Conservation (phyloP, 2,113 vertebrate species). For the Ctenodactylus gundi region DNA sequence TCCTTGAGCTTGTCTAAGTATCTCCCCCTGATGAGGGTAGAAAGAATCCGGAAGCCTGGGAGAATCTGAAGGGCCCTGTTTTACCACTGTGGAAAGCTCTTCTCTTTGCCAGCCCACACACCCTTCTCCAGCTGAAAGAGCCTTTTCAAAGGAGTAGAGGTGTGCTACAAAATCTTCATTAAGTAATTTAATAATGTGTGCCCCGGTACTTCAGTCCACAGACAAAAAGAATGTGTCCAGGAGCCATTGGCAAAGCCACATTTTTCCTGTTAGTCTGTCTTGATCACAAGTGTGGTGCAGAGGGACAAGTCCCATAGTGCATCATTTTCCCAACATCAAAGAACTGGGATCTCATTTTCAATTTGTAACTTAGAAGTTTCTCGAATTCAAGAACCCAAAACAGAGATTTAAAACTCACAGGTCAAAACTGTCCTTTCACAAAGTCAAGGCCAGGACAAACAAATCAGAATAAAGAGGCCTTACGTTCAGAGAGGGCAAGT, state of each 20-base stretch:
- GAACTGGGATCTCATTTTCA: neutral
- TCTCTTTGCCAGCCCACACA: neutral
- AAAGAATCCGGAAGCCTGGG: neutral
- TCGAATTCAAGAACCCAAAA: slow-evolving; percentile 23
- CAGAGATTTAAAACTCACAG: neutral
- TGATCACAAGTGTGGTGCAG: neutral
- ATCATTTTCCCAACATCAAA: neutral
- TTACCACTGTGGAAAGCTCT: neutral
- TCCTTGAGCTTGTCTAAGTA: neutral
- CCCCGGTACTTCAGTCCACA: slow-evolving; percentile 1
- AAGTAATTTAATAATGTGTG: slow-evolving; percentile 36
- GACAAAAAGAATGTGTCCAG: slow-evolving; percentile 2
- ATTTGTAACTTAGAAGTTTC: slow-evolving; percentile 15
- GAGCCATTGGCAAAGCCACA: neutral
- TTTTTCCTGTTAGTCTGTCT: neutral
- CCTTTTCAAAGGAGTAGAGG: slow-evolving; percentile 30
- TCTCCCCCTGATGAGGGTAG: neutral
- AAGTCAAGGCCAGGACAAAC: neutral
- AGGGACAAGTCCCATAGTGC: neutral
- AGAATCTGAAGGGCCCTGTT: neutral
- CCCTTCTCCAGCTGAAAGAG: neutral
- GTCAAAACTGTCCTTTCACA: neutral
- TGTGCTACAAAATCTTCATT: slow-evolving; percentile 42
- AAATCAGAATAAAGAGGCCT: neutral
- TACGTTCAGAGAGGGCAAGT: neutral